phyloP scores from a whole-genome alignment of 2,797 vertebrate species.

The Neoniphon sammara region DNA sequence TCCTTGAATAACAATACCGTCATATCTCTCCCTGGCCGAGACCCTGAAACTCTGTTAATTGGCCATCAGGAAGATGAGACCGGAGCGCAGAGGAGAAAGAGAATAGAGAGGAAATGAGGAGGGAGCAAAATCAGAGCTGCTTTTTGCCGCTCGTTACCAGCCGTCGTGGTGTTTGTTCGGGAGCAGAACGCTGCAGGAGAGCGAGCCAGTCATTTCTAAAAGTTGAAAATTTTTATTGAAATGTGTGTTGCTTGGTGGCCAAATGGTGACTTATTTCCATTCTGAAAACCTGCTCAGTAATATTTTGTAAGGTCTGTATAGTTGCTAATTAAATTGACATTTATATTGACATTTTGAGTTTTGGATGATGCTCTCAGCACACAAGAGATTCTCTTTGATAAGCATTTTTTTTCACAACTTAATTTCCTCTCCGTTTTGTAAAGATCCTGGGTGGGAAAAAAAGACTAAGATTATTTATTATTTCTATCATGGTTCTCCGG shows the following conservation, averaged over 20 bases:
- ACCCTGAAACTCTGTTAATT: conserved; percentile 37
- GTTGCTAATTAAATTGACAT: too few species aligned
- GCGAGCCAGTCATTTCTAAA: neutral
- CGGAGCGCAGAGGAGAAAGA: neutral
- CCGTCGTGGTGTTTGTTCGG: neutral
- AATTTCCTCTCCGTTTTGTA: too few species aligned
- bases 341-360: too few species aligned
- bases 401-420: too few species aligned
- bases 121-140: neutral
- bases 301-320: too few species aligned
- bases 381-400: too few species aligned
- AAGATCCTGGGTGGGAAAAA: too few species aligned
- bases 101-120: neutral
- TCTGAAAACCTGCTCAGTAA: too few species aligned
- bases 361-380: too few species aligned
- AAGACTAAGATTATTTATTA: too few species aligned
- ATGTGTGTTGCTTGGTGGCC: neutral
- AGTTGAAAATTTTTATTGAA: neutral
- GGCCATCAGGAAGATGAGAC: conserved; percentile 30
- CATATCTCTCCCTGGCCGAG: conserved; percentile 15
- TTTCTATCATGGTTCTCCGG: too few species aligned
- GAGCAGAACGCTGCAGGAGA: neutral
- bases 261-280: too few species aligned
- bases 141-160: conserved; percentile 2
- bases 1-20: conserved; percentile 20